phyloP scores from a whole-genome alignment of 2,888 invertebrate genomes.

The Drosophila conformis region DNA sequence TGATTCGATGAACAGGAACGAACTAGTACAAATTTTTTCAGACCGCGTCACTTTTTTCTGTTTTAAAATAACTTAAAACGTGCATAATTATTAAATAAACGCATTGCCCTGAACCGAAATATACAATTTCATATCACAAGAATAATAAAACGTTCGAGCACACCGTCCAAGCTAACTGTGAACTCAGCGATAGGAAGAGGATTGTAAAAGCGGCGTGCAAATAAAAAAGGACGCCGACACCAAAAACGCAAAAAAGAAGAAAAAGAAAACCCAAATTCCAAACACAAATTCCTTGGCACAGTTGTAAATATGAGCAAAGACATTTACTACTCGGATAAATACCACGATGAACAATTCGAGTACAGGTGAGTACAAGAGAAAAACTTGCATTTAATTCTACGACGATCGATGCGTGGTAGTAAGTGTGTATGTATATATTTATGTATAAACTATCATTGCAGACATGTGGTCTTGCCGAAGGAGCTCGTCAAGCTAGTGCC shows the following conservation, averaged over 20 bases:
- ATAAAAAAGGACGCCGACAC: constrained; percentile 42
- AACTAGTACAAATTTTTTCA: constrained; percentile 31
- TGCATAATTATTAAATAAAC: constrained; percentile 13
- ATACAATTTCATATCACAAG: background rate
- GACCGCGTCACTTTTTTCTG: constrained; percentile 65
- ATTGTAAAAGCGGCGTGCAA: constrained; percentile 18
- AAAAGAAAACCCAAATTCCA: constrained; percentile 21
- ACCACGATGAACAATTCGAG: constrained; percentile 95
- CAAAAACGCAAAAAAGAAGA: constrained; percentile 12
- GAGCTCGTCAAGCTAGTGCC: constrained; percentile 96
- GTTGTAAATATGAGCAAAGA: constrained; percentile 88
- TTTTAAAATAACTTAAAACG: constrained; percentile 55
- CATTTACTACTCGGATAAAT: constrained; percentile 97
- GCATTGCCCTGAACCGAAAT: background rate
- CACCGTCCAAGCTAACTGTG: background rate
- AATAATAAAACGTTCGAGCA: background rate
- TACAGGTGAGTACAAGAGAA: constrained; percentile 90
- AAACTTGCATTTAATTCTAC: background rate
- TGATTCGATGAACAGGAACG: constrained; percentile 20
- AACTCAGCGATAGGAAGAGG: background rate
- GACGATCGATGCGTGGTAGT: background rate
- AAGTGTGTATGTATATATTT: constrained; percentile 1
- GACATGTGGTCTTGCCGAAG: constrained; percentile 97
- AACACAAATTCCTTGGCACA: constrained; percentile 12
- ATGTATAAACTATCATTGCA: constrained; percentile 82